Evolutionary conservation across 2,113 vertebrate species (phyloP).

Genomic region (Apteryx mantelli): DNA sequence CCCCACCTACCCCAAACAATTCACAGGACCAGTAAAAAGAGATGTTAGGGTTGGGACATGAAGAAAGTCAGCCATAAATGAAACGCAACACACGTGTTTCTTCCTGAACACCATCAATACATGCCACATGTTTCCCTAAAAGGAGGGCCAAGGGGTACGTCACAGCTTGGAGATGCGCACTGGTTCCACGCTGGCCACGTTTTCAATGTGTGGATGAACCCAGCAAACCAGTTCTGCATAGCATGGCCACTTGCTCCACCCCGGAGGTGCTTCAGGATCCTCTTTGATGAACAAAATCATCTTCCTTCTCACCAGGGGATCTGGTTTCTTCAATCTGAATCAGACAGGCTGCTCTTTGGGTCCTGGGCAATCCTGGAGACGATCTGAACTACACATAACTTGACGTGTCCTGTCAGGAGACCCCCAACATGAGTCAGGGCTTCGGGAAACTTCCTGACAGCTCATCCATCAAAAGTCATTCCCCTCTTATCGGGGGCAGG

Average conservation of each 20-base stretch:
- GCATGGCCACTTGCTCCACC: background rate
- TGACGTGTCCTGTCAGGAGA: background rate
- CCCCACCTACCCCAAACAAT: background rate
- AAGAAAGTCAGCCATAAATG: background rate
- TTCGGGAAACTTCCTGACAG: background rate
- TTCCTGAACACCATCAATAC: background rate
- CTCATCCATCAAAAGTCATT: background rate
- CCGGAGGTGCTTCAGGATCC: background rate
- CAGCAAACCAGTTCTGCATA: background rate
- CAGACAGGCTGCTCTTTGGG: background rate
- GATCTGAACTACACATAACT: background rate
- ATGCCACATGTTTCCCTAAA: background rate
- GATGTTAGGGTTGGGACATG: background rate
- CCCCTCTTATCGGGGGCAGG: background rate
- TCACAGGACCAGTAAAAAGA: background rate
- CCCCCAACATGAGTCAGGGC: rapidly evolving
- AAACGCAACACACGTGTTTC: background rate
- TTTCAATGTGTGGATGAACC: background rate
- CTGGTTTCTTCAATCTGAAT: background rate
- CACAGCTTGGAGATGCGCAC: background rate
- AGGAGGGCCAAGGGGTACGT: background rate
- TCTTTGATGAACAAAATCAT: background rate
- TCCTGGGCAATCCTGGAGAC: background rate
- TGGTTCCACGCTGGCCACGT: background rate
- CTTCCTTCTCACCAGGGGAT: background rate